A percentile compares a stretch with the other conserved stretches of the same genome.
Conservation (phyloP, 2,888 invertebrate genomes). For the Aspidapion aeneum region DNA sequence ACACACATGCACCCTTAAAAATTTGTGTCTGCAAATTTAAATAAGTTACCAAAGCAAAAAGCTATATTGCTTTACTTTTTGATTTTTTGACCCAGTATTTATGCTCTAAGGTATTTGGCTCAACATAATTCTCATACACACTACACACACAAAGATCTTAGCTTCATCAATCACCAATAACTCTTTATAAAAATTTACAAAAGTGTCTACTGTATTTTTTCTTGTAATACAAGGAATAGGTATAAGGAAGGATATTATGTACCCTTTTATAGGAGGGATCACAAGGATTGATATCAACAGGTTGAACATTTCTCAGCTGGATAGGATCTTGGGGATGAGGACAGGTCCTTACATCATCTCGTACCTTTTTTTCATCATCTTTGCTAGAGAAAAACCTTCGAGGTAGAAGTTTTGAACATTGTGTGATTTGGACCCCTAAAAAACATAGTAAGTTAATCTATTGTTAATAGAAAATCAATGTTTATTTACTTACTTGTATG, state of each 20-base stretch:
- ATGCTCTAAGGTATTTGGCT: too few species aligned
- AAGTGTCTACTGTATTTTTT: too few species aligned
- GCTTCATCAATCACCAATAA: too few species aligned
- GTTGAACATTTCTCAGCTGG: slow-evolving; percentile 30
- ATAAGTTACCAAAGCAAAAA: too few species aligned
- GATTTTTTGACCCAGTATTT: too few species aligned
- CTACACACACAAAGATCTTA: too few species aligned
- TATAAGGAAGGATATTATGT: slow-evolving; percentile 11
- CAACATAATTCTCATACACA: too few species aligned
- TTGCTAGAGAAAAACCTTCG: slow-evolving; percentile 20
- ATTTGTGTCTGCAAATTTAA: too few species aligned
- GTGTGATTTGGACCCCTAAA: background rate
- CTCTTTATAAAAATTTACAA: too few species aligned
- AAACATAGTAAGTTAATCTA: background rate
- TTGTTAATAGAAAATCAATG: background rate
- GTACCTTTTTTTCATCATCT: slow-evolving; percentile 32
- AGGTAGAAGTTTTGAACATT: slow-evolving; percentile 3
- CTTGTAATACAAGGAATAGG: slow-evolving; percentile 3
- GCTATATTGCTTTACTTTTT: too few species aligned
- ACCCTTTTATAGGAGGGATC: slow-evolving; percentile 23
- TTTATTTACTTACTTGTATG: background rate
- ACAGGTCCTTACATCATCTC: slow-evolving; percentile 22
- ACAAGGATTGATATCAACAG: slow-evolving; percentile 31
- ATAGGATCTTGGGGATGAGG: slow-evolving; percentile 18
- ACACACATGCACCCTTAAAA: too few species aligned